Percentiles rank a stretch among this genome's conserved stretches.
These are phyloP conservation scores for Diachasmimorpha longicaudata DNA, from an alignment of 1,140 invertebrate genomes.

Conservation along the genomic window DNA sequence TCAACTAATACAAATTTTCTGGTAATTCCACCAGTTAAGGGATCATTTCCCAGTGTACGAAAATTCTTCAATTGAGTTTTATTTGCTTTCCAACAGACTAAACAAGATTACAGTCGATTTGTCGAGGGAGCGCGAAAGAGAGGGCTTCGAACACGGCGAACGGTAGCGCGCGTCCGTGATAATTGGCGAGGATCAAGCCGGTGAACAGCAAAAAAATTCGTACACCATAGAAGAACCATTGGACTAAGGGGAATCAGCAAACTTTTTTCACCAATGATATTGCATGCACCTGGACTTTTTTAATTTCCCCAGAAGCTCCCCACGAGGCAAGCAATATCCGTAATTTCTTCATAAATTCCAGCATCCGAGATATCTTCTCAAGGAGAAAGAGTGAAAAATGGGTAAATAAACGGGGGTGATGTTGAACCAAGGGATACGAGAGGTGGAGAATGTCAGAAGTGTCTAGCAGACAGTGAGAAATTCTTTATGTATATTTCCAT, in stretches of 20 bases:
- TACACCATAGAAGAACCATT: neutral
- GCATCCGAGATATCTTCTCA: neutral
- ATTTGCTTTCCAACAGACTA: neutral
- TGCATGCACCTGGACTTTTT: conserved; percentile 7
- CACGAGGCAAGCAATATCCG: conserved; percentile 6
- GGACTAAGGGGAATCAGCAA: neutral
- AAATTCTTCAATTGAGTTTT: conserved; percentile 1
- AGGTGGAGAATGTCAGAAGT: neutral
- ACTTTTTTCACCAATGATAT: conserved; percentile 4
- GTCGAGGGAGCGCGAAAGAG: neutral
- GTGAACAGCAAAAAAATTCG: neutral
- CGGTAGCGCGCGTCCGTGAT: neutral
- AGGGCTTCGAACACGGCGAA: neutral
- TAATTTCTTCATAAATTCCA: conserved; percentile 11
- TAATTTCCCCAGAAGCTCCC: neutral
- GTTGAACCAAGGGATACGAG: neutral
- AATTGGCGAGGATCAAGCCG: neutral
- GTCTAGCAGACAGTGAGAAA: conserved; percentile 2
- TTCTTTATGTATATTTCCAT: neutral
- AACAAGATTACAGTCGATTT: neutral
- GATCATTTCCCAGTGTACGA: neutral
- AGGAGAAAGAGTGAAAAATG: neutral
- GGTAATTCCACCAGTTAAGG: neutral
- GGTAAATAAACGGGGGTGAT: neutral
- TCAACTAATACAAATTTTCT: neutral